Evolutionary conservation across 1,140 invertebrate species (phyloP), one percentile per base, ranked within the genome.

Genomic region (Heliconius melpomene): DNA sequence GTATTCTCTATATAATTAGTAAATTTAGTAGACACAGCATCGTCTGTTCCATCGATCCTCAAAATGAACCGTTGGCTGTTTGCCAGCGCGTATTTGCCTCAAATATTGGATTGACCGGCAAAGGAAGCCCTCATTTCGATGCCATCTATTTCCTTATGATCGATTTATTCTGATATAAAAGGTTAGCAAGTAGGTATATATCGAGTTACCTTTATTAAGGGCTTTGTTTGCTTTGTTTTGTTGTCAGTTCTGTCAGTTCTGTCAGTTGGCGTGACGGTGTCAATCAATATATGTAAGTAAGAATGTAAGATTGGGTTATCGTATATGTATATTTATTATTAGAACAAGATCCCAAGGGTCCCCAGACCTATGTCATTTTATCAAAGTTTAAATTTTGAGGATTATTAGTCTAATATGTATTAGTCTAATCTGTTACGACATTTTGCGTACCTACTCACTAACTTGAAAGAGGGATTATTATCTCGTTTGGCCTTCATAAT

Each of bases 91-190:
- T 77, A 32, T 77, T 77, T 77, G 75, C 75, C 75, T 77, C 75
- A 77, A 77, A 77, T 77, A 77, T 77, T 72, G 75, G 60, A 72
- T 72, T 71, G 75, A 71, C 60, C 75, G 75, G 60, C 75, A 57
- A 32, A 46, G 75, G 75, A 72, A 77, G 40, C n/a, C 38, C 66
- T 50, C 38, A 40, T 66, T 66, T 66, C 26, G 60, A 66, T 66
- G 9, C 60, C 60, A 66, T 66, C 23, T 66, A 66, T 66, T 66
- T 66, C 60, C 60, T 66, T 66, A 66, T 66, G 23, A 66, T 66
- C 60, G 60, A 66, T 29, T 66, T 66, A 66, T 66, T 29, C 60
- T 66, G 57, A 26, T 60, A 66, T 66, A 66, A 66, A 66, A 66
- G 60, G 8, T 29, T 26, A 26, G 26, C 29, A 66, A 66, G 32